phyloP scores from a whole-genome alignment of 1,140 invertebrate species.

The Drosophila ogumai region DNA sequence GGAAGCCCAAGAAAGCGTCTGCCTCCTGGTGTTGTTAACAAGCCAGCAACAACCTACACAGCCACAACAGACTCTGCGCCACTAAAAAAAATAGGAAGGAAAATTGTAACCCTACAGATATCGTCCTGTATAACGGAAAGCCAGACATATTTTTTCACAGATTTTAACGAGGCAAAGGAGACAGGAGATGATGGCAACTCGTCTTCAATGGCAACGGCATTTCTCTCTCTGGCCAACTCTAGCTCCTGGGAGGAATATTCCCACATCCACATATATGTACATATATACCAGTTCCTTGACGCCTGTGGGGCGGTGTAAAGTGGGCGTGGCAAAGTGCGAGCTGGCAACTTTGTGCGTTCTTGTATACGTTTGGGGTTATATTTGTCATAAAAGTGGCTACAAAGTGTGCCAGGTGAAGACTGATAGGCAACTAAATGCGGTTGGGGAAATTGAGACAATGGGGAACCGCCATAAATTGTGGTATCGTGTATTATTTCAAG shows the following conservation, averaged over 20 bases:
- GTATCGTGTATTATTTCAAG: slow-evolving; percentile 16
- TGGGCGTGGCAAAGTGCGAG: slow-evolving; percentile 56
- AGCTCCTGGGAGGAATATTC: slow-evolving; percentile 16
- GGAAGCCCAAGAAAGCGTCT: slow-evolving; percentile 52
- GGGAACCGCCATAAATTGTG: slow-evolving; percentile 7
- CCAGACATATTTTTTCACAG: slow-evolving; percentile 75
- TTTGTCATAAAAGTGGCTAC: slow-evolving; percentile 81
- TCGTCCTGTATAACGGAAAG: slow-evolving; percentile 66
- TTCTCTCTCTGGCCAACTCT: slow-evolving; percentile 55
- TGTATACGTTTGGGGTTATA: slow-evolving; percentile 43
- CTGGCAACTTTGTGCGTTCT: slow-evolving; percentile 57
- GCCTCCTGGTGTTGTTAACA: slow-evolving; percentile 73
- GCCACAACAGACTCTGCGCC: slow-evolving; percentile 16
- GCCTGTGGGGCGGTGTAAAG: slow-evolving; percentile 26
- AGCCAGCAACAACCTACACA: slow-evolving; percentile 39
- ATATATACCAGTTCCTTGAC: slow-evolving; percentile 1
- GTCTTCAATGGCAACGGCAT: slow-evolving; percentile 63
- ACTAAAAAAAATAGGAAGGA: slow-evolving; percentile 33
- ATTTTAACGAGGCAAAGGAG: slow-evolving; percentile 73
- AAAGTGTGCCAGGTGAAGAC: slow-evolving; percentile 65
- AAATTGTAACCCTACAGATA: slow-evolving; percentile 77
- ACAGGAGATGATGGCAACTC: slow-evolving; percentile 27
- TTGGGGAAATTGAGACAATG: slow-evolving; percentile 4
- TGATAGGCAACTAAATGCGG: slow-evolving; percentile 26
- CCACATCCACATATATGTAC: background rate